phyloP scores from a whole-genome alignment of 1,140 invertebrate genomes.

The Heliconius eleuchia region DNA sequence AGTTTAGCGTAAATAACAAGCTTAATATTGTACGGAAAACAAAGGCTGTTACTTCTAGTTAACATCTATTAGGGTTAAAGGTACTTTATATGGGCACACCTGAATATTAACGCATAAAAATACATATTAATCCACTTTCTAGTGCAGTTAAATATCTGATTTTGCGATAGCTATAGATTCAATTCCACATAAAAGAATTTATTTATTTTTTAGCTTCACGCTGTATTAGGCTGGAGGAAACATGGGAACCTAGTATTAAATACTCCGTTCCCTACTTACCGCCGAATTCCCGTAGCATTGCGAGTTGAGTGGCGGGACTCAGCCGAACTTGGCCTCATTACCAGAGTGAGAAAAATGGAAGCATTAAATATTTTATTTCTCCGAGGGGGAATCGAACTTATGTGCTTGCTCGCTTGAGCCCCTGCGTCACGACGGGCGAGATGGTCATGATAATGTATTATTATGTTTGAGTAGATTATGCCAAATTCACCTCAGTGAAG shows the following conservation, averaged over 20 bases:
- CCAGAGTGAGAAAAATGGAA: background rate
- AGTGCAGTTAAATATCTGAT: background rate
- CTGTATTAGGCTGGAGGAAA: too few species aligned
- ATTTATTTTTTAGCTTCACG: too few species aligned
- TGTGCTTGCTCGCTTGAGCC: background rate
- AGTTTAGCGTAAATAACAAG: slow-evolving; percentile 2
- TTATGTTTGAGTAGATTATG: background rate
- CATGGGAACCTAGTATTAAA: too few species aligned
- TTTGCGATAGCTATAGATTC: background rate
- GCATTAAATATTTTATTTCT: background rate
- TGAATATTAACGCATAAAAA: background rate
- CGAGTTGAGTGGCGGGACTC: too few species aligned
- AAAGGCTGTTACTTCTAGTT: slow-evolving; percentile 12
- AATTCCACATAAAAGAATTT: background rate
- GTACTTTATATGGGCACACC: background rate
- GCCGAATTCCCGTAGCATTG: too few species aligned
- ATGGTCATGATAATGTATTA: background rate
- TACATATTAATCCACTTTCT: background rate
- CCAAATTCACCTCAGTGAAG: background rate
- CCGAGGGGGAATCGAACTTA: background rate
- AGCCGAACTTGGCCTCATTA: background rate
- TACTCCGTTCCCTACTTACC: too few species aligned
- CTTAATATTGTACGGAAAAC: background rate
- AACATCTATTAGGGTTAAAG: slow-evolving; percentile 10
- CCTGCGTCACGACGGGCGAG: background rate